Percentiles rank a stretch among this genome's conserved stretches.
Conservation (phyloP, 2,113 vertebrate genomes). For the Puntigrus tetrazona region DNA sequence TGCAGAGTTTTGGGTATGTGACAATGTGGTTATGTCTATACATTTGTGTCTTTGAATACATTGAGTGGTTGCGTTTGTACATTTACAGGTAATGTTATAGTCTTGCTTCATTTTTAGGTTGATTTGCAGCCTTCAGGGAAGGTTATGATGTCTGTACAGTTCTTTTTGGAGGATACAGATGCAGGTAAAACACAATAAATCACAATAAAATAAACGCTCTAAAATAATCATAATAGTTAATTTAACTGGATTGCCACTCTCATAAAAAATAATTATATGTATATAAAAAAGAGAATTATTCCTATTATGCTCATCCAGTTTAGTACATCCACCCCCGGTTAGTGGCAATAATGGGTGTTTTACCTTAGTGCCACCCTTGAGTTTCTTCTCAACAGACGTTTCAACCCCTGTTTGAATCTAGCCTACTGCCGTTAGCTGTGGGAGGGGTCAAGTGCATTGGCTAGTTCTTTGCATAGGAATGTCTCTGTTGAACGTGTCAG, state of each 20-base stretch:
- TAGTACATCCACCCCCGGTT: neutral
- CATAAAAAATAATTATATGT: neutral
- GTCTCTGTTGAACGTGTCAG: constrained; percentile 9
- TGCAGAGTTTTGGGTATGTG: constrained; percentile 88
- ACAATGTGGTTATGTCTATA: neutral
- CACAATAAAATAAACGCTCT: neutral
- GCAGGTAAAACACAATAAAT: constrained; percentile 62
- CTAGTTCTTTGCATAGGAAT: neutral
- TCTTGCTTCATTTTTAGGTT: constrained; percentile 44
- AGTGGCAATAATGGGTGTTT: neutral
- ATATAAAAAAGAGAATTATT: neutral
- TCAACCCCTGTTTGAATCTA: neutral
- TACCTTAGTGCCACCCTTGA: neutral
- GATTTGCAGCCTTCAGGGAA: constrained; percentile 75
- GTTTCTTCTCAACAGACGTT: neutral
- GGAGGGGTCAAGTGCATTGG: neutral
- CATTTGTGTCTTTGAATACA: too few relatives aligned
- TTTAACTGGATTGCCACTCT: neutral
- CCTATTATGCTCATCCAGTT: neutral
- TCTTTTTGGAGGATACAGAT: constrained; percentile 72
- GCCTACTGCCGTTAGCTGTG: neutral
- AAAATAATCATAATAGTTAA: neutral
- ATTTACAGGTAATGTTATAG: neutral
- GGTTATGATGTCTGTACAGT: constrained; percentile 73
- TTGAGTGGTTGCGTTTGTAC: neutral